Conservation (phyloP, 2,113 vertebrate genomes). For the Anarhynchus alexandrinus region DNA sequence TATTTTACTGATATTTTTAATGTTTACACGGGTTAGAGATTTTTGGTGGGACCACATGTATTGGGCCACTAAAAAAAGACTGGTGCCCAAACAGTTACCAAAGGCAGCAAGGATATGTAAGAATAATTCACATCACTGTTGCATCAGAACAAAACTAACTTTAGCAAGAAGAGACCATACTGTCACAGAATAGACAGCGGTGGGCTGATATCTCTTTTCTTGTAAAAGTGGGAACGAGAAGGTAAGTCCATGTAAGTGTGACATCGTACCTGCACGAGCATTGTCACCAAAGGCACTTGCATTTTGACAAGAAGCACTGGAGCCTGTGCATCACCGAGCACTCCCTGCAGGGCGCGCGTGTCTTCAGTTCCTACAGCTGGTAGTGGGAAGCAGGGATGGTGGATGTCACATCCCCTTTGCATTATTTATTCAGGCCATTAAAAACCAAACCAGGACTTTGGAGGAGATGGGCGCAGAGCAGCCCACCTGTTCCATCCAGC, state of each 20-base stretch:
- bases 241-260: not conserved
- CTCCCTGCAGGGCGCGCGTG: fast-evolving
- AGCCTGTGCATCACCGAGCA: not conserved
- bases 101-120: not conserved
- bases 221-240: not conserved
- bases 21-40: not conserved
- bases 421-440: not conserved
- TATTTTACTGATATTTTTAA: not conserved
- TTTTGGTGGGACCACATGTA: not conserved
- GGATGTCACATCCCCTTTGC: not conserved
- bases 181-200: not conserved
- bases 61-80: not conserved
- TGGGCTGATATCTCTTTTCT: not conserved
- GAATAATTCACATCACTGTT: not conserved
- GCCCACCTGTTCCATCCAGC: not conserved
- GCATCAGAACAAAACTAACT: not conserved
- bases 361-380: not conserved
- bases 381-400: not conserved
- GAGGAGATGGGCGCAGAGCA: not conserved
- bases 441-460: not conserved
- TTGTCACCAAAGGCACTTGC: not conserved
- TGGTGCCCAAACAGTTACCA: not conserved
- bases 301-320: not conserved
- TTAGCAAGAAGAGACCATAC: not conserved
- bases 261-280: not conserved